These are phyloP conservation scores for Natrix natrix DNA, from an alignment of 2,797 vertebrate species.

Conservation along the genomic window DNA sequence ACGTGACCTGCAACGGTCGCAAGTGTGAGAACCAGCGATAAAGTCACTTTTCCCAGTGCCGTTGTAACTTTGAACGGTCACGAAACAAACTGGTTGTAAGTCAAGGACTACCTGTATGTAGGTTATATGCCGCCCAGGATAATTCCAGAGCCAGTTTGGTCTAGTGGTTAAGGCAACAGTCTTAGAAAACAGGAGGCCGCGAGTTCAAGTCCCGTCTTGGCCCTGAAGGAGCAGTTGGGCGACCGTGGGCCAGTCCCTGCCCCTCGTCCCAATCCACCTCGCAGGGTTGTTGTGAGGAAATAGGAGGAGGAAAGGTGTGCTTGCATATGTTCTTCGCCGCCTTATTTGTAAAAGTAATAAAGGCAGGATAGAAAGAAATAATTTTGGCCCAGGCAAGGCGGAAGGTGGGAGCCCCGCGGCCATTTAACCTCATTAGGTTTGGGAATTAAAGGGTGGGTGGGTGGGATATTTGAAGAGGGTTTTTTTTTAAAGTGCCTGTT, in stretches of 20 bases:
- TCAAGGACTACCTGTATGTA: neutral
- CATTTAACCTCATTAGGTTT: neutral
- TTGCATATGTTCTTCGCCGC: neutral
- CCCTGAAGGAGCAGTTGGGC: neutral
- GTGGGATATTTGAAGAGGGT: neutral
- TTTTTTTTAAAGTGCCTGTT: slow-evolving; percentile 29
- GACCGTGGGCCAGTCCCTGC: neutral
- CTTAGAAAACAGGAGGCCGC: neutral
- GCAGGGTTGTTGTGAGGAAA: neutral
- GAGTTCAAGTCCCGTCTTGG: neutral
- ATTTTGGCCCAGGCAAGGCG: neutral
- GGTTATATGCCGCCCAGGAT: neutral
- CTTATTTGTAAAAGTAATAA: neutral
- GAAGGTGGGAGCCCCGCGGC: neutral
- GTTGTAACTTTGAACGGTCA: neutral
- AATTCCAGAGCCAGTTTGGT: neutral
- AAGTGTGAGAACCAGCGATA: neutral
- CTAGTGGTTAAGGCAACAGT: neutral
- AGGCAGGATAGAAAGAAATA: neutral
- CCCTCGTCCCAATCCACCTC: neutral
- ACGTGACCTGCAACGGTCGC: neutral
- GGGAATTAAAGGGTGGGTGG: neutral
- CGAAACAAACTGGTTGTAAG: neutral
- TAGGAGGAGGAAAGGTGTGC: neutral
- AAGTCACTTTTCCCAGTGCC: neutral